Conservation (phyloP, 2,113 vertebrate genomes). For the Hymenochirus boettgeri region DNA sequence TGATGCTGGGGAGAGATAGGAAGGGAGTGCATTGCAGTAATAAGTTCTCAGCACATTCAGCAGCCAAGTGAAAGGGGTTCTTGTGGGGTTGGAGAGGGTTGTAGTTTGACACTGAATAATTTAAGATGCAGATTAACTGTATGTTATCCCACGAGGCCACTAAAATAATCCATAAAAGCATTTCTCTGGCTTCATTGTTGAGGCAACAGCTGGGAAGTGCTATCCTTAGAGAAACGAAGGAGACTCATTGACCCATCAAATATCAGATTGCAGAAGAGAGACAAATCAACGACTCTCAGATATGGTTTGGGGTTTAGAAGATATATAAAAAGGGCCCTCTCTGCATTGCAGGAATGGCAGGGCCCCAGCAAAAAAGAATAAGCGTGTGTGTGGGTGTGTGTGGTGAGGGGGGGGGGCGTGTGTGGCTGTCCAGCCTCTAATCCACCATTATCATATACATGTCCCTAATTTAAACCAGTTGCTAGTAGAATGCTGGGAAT, state of each 20-base stretch:
- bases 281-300: neutral
- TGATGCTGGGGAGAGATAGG: neutral
- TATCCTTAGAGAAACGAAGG: neutral
- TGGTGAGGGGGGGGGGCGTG: no score
- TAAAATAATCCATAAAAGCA: constrained; percentile 18
- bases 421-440: no score
- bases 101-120: constrained; percentile 26
- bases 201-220: neutral
- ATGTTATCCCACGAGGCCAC: constrained; percentile 18
- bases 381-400: no score
- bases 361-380: no score
- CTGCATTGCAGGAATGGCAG: no score
- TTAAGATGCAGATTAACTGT: constrained; percentile 7
- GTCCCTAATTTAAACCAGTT: no score
- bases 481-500: no score
- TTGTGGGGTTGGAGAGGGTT: neutral
- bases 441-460: no score
- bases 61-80: constrained; percentile 1
- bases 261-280: neutral
- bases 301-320: no score
- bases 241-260: neutral
- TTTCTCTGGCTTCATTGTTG: constrained; percentile 1
- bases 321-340: no score
- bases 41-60: constrained; percentile 12
- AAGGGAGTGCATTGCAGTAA: constrained; percentile 11